phyloP scores from a whole-genome alignment of 2,113 vertebrate species.

The Hydrolagus affinis region DNA sequence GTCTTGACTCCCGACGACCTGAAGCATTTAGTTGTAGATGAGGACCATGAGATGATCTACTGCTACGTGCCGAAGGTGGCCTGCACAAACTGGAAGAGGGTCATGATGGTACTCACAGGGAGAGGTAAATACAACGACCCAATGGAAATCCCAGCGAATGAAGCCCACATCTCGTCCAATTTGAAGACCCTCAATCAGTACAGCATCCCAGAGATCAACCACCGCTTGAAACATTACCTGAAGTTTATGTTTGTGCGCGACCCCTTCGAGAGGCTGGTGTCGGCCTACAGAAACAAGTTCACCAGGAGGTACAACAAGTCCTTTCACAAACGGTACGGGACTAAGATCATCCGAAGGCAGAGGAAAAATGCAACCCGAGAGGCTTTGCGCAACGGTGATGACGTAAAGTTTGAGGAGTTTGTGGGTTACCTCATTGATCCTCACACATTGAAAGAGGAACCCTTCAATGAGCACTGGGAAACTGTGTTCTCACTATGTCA shows the following conservation, averaged over 20 bases:
- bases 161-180: conserved; percentile 86
- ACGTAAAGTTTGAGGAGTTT: conserved; percentile 88
- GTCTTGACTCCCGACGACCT: conserved; percentile 86
- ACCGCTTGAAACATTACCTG: conserved; percentile 92
- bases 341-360: conserved; percentile 85
- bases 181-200: conserved; percentile 93
- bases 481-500: conserved; percentile 89
- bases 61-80: conserved; percentile 98
- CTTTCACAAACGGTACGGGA: conserved; percentile 94
- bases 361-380: conserved; percentile 88
- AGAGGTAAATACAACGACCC: conserved; percentile 88
- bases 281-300: conserved; percentile 96
- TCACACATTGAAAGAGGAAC: conserved; percentile 79
- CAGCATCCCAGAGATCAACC: conserved; percentile 91
- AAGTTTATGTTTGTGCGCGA: conserved; percentile 96
- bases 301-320: conserved; percentile 96
- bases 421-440: conserved; percentile 85
- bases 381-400: conserved; percentile 70
- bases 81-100: conserved; percentile 97
- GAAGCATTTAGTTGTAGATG: conserved; percentile 89
- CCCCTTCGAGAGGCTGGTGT: conserved; percentile 91
- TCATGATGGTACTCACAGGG: conserved; percentile 96
- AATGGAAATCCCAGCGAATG: conserved; percentile 89
- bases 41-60: conserved; percentile 92
- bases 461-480: conserved; percentile 96